Evolutionary conservation across 64 coral and sea anemone species (phyloP).

Genomic region (Platygyra sinensis): DNA sequence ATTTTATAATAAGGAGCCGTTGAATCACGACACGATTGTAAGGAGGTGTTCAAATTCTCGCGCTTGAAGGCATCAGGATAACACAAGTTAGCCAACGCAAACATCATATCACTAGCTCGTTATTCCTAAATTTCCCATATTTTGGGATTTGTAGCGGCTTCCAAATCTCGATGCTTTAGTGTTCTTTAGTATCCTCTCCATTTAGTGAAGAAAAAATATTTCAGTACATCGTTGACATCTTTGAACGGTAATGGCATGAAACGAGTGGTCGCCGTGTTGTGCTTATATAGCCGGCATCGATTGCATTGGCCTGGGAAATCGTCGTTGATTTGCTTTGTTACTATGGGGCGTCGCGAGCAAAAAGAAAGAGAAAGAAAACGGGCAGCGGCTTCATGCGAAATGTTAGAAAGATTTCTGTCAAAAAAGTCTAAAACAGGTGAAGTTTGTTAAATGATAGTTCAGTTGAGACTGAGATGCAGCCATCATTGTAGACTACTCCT

Average conservation of each 20-base stretch:
- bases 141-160: no score
- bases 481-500: constrained; percentile 24
- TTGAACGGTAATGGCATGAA: constrained; percentile 16
- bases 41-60: no score
- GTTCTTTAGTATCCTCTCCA: constrained; percentile 12
- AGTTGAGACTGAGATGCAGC: constrained; percentile 29
- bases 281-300: constrained; percentile 10
- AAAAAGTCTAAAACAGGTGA: constrained; percentile 35
- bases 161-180: constrained; percentile 28
- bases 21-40: no score
- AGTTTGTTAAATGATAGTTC: constrained; percentile 30
- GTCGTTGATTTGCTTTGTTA: constrained; percentile 37
- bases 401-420: constrained; percentile 8
- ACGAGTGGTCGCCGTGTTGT: no score
- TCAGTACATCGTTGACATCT: no score
- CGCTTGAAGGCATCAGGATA: no score
- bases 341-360: constrained; percentile 41
- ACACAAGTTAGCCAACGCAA: no score
- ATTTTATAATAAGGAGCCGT: no score
- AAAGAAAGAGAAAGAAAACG: constrained; percentile 71
- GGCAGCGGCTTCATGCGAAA: no score
- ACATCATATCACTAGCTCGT: no score
- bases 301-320: constrained; percentile 7
- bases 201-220: constrained; percentile 29
- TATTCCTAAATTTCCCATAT: no score